Conservation (phyloP, 2,888 invertebrate genomes). For the Agrotis clavis region DNA sequence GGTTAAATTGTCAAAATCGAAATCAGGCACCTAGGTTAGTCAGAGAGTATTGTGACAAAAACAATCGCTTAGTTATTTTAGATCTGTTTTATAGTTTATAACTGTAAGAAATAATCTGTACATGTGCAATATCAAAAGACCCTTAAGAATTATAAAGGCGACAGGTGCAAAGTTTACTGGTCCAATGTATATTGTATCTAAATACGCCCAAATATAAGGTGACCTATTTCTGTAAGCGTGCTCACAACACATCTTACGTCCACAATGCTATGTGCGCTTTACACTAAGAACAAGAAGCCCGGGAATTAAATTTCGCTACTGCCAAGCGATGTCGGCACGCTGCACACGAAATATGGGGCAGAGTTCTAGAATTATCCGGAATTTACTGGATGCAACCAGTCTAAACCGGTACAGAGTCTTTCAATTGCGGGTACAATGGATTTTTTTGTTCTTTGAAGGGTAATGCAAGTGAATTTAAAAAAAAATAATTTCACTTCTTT, state of each 20-base stretch:
- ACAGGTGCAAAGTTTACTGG: conserved; percentile 9
- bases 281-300: conserved; percentile 72
- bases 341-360: conserved; percentile 76
- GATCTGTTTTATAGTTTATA: not conserved
- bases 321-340: conserved; percentile 72
- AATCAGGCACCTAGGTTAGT: no score
- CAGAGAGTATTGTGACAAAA: no score
- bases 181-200: conserved; percentile 1
- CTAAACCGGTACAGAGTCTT: conserved; percentile 57
- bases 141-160: conserved; percentile 10
- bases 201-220: conserved; percentile 29
- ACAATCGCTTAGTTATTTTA: no score
- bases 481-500: conserved; percentile 14
- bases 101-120: not conserved
- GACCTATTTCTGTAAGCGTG: conserved; percentile 38
- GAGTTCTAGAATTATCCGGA: conserved; percentile 63
- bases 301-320: conserved; percentile 81
- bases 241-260: conserved; percentile 32
- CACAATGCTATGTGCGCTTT: conserved; percentile 52
- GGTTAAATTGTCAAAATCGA: no score
- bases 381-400: conserved; percentile 73
- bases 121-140: not conserved
- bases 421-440: conserved; percentile 28
- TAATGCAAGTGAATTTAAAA: conserved; percentile 38
- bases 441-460: conserved; percentile 46